phyloP scores from a whole-genome alignment of 2,113 vertebrate genomes.

The Bos indicus region DNA sequence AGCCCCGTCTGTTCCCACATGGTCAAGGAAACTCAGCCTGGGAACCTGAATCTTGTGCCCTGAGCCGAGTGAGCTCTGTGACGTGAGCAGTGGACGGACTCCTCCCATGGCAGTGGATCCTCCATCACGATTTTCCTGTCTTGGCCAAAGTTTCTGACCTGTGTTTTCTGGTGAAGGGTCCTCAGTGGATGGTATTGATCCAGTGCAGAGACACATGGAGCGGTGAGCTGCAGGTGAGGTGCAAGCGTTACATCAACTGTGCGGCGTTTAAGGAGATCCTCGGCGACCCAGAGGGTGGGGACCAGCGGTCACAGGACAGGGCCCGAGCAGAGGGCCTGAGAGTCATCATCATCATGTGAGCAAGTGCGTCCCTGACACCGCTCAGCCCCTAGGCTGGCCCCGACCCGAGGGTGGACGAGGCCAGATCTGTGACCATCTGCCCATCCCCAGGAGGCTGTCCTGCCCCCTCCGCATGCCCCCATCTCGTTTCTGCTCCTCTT shows the following conservation, averaged over 20 bases:
- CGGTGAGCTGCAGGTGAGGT: rapidly evolving
- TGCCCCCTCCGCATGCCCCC: neutral
- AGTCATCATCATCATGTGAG: rapidly evolving
- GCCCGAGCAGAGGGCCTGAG: rapidly evolving
- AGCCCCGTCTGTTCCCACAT: rapidly evolving
- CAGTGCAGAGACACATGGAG: neutral
- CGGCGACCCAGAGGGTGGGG: neutral
- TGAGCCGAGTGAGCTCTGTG: rapidly evolving
- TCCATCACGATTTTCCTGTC: neutral
- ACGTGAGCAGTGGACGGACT: rapidly evolving
- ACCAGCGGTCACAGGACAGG: rapidly evolving
- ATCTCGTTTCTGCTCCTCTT: rapidly evolving
- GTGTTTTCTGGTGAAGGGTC: neutral
- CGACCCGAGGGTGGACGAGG: neutral
- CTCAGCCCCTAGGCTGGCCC: neutral
- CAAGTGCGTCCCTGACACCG: rapidly evolving
- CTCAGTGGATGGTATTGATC: rapidly evolving
- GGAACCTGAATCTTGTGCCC: rapidly evolving
- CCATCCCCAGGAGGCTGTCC: neutral
- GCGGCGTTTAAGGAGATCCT: rapidly evolving
- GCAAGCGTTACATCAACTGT: rapidly evolving
- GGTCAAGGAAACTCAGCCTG: rapidly evolving
- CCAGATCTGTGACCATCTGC: neutral
- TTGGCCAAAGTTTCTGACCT: neutral
- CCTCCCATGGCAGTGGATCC: rapidly evolving